Evolutionary conservation across 2,113 vertebrate genomes (phyloP), one percentile per base, ranked within the genome.

Genomic region (Panurus biarmicus): DNA sequence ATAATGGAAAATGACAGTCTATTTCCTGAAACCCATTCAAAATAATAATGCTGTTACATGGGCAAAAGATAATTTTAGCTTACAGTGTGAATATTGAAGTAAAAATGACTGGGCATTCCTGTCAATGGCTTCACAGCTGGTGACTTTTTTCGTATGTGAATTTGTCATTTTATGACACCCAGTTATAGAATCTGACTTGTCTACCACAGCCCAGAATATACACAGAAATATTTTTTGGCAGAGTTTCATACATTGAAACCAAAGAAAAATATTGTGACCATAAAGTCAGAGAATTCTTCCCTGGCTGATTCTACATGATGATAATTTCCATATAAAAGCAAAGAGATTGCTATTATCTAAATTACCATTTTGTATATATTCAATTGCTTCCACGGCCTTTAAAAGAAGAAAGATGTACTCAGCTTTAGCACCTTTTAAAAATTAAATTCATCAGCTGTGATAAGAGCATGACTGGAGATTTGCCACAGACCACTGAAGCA

Each of bases 401-500:
- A 48, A 70, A 66, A 69, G 15, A 13, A 71, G 2, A 16, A 86
- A 8, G 28, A 92, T 64, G 25, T 44, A 66, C 36, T 81, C 35
- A 40, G 11, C 60, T 95, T 95, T 89, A 92, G n/a, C 44, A 89
- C 20, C 40, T 89, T 78, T 77, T 51, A 83, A 90, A 90, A 56
- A 65, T 87, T 82, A 93, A 95, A 95, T 89, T 90, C 44, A 60
- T 89, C 80, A 57, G 13, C 45, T 86, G 31, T 90, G 57, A 42
- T 94, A 92, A 89, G 76, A 89, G 48, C 77, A 53, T 75, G 80
- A 92, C 83, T 84, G 65, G 29, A 96, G 84, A 93, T 92, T 92
- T 92, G 36, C 69, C 51, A 64, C 86, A 92, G 89, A 93, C 58
- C 94, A 81, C 31, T 93, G 93, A 87, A 96, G 89, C 94, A 89